A percentile compares a stretch with the other conserved stretches of the same genome.
Conservation (phyloP, 2,888 invertebrate genomes). For the Drosophila lacicola region DNA sequence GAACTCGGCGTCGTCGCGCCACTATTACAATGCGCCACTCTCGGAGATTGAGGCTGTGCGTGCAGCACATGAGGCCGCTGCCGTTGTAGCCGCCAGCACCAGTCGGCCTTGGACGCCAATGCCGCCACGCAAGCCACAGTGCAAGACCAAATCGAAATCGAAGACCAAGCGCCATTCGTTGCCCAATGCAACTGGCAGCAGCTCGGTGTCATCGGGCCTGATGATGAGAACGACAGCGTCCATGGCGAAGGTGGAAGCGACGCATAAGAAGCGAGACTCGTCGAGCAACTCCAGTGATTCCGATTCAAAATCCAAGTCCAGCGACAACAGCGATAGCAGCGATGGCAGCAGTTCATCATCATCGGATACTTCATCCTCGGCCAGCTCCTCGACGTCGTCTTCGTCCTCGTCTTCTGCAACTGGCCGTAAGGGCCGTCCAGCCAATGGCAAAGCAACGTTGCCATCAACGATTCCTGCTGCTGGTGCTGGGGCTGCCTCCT, state of each 20-base stretch:
- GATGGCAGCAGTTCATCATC: constrained; percentile 47
- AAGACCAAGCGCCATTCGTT: constrained; percentile 44
- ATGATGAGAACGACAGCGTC: not conserved
- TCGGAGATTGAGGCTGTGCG: constrained; percentile 60
- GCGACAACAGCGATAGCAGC: constrained; percentile 24
- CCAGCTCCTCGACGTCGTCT: constrained; percentile 32
- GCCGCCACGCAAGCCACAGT: constrained; percentile 68
- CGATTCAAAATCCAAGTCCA: constrained; percentile 35
- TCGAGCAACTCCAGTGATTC: constrained; percentile 45
- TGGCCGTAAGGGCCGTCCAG: constrained; percentile 14
- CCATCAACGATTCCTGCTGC: constrained; percentile 3
- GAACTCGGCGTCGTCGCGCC: constrained; percentile 9
- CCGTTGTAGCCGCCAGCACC: constrained; percentile 52
- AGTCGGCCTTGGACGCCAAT: constrained; percentile 70
- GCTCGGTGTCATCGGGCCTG: not conserved
- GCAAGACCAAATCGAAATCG: constrained; percentile 37
- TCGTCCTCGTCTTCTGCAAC: constrained; percentile 12
- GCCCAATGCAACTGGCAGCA: constrained; percentile 15
- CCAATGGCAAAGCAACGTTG: constrained; percentile 55
- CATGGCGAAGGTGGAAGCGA: not conserved
- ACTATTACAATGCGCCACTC: constrained; percentile 54
- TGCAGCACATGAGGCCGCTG: constrained; percentile 54
- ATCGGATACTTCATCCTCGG: constrained; percentile 19
- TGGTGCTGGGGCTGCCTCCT: constrained; percentile 19
- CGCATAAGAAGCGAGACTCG: constrained; percentile 24